phyloP scores from a whole-genome alignment of 2,113 vertebrate species.

The Syngnathus scovelli region DNA sequence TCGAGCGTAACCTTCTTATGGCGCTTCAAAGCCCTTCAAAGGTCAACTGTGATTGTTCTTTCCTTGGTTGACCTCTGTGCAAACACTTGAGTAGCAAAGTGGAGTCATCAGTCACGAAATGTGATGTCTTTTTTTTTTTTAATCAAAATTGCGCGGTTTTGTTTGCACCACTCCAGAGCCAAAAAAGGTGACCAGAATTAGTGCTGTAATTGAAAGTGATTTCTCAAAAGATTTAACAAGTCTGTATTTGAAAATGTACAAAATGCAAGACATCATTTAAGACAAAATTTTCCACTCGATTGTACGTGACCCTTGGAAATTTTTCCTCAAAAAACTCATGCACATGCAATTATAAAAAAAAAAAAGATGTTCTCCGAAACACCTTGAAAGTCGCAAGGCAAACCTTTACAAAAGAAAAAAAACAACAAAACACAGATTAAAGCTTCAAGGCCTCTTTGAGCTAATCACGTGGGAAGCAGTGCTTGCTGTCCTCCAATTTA shows the following conservation, averaged over 20 bases:
- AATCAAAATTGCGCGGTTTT: neutral
- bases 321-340: neutral
- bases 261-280: too few relatives aligned
- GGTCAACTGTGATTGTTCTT: neutral
- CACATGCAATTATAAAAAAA: neutral
- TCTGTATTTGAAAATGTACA: too few relatives aligned
- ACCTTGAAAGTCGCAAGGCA: neutral
- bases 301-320: neutral
- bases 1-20: neutral
- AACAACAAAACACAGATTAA: neutral
- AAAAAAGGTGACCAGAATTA: neutral
- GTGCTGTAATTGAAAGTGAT: neutral
- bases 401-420: neutral
- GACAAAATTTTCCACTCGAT: neutral
- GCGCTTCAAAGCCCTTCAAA: neutral
- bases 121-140: too few relatives aligned
- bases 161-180: neutral
- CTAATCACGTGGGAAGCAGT: too few relatives aligned
- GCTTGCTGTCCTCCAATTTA: slow-evolving; percentile 57
- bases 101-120: neutral
- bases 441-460: too few relatives aligned
- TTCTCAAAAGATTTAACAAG: too few relatives aligned
- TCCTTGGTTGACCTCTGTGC: neutral
- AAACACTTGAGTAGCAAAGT: neutral
- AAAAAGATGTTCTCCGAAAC: neutral